Percentiles rank a stretch among this genome's conserved stretches.
Conservation (phyloP, 2,888 invertebrate genomes). For the Eremobia ochroleuca region DNA sequence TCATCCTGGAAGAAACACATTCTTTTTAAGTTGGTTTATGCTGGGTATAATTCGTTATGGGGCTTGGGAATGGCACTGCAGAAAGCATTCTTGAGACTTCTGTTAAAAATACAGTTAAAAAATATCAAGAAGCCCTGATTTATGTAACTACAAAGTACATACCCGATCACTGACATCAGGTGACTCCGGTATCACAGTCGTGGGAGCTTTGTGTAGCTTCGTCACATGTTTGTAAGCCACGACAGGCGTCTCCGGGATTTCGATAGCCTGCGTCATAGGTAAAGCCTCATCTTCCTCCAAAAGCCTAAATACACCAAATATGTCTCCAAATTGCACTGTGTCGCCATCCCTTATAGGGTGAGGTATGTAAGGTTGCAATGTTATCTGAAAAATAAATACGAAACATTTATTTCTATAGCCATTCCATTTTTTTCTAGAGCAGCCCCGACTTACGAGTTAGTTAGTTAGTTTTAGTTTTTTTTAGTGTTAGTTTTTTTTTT, state of each 20-base stretch:
- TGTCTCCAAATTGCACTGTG: constrained; percentile 85
- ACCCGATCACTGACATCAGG: constrained; percentile 87
- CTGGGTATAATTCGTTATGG: too few species aligned
- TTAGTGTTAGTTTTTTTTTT: too few species aligned
- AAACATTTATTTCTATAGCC: background rate
- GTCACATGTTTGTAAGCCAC: constrained; percentile 68
- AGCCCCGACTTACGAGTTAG: background rate
- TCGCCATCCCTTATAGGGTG: constrained; percentile 83
- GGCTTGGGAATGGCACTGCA: too few species aligned
- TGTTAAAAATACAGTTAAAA: background rate
- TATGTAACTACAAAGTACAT: constrained; percentile 27
- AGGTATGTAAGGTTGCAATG: constrained; percentile 82
- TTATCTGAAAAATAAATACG: constrained; percentile 74
- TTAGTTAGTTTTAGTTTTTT: too few species aligned
- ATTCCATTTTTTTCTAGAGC: background rate
- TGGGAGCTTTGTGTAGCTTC: constrained; percentile 71
- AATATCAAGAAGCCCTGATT: background rate
- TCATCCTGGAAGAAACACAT: constrained; percentile 82
- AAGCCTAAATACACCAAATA: constrained; percentile 84
- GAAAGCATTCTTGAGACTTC: too few species aligned
- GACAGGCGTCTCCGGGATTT: constrained; percentile 84
- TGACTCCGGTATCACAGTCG: constrained; percentile 83
- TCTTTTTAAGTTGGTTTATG: background rate
- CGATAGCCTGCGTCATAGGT: constrained; percentile 86
- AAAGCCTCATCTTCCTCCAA: constrained; percentile 81